Evolutionary conservation across 2,888 invertebrate genomes (phyloP), one percentile per base, ranked within the genome.

Genomic region (Epinotia brunnichana): DNA sequence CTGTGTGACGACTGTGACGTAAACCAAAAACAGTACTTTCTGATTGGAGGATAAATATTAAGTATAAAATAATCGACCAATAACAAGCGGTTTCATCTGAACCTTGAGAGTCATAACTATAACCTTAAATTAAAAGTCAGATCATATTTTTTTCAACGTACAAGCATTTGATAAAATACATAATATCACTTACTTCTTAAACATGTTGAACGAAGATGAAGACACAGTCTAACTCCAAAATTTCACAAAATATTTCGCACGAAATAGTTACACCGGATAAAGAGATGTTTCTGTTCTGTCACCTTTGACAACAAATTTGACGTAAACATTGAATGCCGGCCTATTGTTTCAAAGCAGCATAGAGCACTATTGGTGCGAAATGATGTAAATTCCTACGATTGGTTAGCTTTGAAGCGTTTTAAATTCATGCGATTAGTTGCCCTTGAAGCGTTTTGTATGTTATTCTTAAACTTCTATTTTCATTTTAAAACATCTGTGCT

Each of bases 171-270:
- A 67, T 70, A 60, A 69, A 67, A 68, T 48, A 72, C 17, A 68
- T 11, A 56, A 19, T 44, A 66, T 44, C 73, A 93, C 93, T 93
- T 83, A 93, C 93, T 93, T 93, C 82, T 93, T 93, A 76, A 93
- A 93, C 93, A 93, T 93, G 76, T 77, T 89, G 82, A 59, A 51
- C 64, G 63, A 62, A 62, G 64, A 39, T 17, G 35, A 61, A 72
- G 51, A 53, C 17, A 24, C 44, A 57, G 29, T 41, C 41, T 21
- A 61, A 24, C 54, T 9, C 61, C 48, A 64, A 70, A 67, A 56
- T 13, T 54, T 66, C 60, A 61, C 74, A 67, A 63, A 66, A 53
- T 67, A 72, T 24, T 70, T 67, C 62, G 51, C 61, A 76, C 59
- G 56, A 61, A 70, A 73, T 48, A 69, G 48, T 56, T 44, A 57